Conservation (phyloP, 1,140 invertebrate species). For the Neodiprion fabricii region DNA sequence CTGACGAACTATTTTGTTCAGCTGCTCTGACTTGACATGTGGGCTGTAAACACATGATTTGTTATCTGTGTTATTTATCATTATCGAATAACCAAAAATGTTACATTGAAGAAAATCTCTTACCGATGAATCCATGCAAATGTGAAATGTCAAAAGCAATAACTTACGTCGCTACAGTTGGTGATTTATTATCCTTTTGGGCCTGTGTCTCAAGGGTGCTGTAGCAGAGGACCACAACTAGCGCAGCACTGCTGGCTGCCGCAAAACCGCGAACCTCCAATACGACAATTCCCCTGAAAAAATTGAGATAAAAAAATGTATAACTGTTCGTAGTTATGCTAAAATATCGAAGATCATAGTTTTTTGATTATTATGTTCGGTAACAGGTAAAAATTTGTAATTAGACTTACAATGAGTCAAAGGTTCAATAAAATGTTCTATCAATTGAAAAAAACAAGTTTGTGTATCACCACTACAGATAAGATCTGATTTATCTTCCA, state of each 20-base stretch:
- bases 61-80: too few relatives aligned
- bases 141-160: neutral
- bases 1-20: constrained; percentile 45
- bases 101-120: neutral
- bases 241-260: constrained; percentile 57
- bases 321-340: neutral
- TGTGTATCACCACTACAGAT: neutral
- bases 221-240: constrained; percentile 50
- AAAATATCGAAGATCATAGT: neutral
- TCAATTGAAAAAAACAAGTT: neutral
- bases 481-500: too few relatives aligned
- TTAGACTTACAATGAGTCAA: constrained; percentile 7
- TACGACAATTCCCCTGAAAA: constrained; percentile 49
- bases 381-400: too few relatives aligned
- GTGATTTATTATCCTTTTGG: constrained; percentile 26
- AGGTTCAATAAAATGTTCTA: constrained; percentile 21
- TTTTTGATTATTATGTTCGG: neutral
- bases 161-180: neutral
- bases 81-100: neutral
- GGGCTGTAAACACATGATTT: constrained; percentile 38
- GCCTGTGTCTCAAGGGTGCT: constrained; percentile 49
- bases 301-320: constrained; percentile 25
- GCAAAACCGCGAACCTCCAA: constrained; percentile 51
- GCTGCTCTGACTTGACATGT: constrained; percentile 38
- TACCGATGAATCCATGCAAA: neutral